These are phyloP conservation scores for Pherbina coryleti DNA, from an alignment of 2,888 invertebrate genomes.

Conservation along the genomic window DNA sequence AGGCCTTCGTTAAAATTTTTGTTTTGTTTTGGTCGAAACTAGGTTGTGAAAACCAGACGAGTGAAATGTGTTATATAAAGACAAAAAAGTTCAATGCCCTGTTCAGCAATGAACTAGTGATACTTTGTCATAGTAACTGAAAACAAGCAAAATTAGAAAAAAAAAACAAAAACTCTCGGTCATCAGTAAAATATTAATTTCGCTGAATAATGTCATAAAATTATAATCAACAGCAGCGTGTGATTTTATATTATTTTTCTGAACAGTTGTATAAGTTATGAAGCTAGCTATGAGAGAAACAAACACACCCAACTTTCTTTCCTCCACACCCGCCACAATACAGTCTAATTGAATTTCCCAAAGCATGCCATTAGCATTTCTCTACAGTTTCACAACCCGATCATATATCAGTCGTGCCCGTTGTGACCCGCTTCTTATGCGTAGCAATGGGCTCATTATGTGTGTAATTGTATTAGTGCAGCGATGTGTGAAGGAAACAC, in stretches of 20 bases:
- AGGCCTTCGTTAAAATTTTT: too few species aligned
- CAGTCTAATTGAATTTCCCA: neutral
- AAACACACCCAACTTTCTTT: neutral
- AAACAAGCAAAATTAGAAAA: too few species aligned
- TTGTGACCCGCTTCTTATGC: conserved; percentile 13
- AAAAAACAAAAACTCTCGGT: too few species aligned
- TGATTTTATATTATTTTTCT: neutral
- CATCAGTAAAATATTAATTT: too few species aligned
- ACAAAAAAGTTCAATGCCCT: too few species aligned
- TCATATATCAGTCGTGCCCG: neutral
- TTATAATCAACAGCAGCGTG: neutral
- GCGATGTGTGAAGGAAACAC: conserved; percentile 33
- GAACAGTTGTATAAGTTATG: neutral
- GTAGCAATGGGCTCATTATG: conserved; percentile 8
- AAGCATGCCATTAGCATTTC: neutral
- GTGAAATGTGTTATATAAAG: too few species aligned
- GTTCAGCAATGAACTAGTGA: too few species aligned
- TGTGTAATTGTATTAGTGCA: conserved; percentile 23
- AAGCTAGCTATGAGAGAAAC: neutral
- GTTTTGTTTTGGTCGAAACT: too few species aligned
- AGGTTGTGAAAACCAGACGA: too few species aligned
- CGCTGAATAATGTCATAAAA: neutral
- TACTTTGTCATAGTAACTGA: too few species aligned
- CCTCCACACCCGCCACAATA: neutral
- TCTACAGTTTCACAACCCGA: neutral